Percentiles rank a stretch among this genome's conserved stretches.
phyloP scores from a whole-genome alignment of 2,888 invertebrate species.

The Teleiodes luculella region DNA sequence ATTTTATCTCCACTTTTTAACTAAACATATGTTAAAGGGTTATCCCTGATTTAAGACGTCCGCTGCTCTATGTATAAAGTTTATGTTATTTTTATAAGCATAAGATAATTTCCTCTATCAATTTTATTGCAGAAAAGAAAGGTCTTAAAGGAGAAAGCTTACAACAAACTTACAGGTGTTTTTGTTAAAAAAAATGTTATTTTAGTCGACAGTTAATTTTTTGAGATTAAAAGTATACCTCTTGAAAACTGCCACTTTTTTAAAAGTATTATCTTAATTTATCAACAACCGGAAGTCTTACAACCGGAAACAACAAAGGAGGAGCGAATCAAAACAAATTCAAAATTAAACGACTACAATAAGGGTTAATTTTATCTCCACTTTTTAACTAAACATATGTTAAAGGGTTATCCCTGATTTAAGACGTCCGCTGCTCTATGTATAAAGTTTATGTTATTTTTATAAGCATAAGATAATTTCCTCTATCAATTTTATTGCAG shows the following conservation, averaged over 20 bases:
- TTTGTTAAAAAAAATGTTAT: no score
- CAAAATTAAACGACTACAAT: slow-evolving; percentile 65
- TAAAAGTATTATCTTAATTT: no score
- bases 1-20: slow-evolving; percentile 39
- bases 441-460: slow-evolving; percentile 58
- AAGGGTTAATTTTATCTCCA: slow-evolving; percentile 53
- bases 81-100: slow-evolving; percentile 60
- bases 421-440: slow-evolving; percentile 64
- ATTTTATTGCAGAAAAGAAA: not conserved
- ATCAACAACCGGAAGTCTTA: slow-evolving; percentile 45
- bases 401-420: slow-evolving; percentile 76
- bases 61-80: slow-evolving; percentile 53
- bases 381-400: slow-evolving; percentile 55
- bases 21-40: slow-evolving; percentile 72
- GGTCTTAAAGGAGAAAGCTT: not conserved
- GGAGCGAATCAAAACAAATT: slow-evolving; percentile 68
- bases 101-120: slow-evolving; percentile 69
- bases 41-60: slow-evolving; percentile 76
- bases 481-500: slow-evolving; percentile 28
- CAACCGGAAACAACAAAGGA: slow-evolving; percentile 53
- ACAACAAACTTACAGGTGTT: not conserved
- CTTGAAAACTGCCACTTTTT: no score
- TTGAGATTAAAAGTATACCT: no score
- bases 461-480: slow-evolving; percentile 74
- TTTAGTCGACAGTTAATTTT: no score